Conservation (phyloP, 1,140 invertebrate genomes). For the Calliopsis andreniformis region DNA sequence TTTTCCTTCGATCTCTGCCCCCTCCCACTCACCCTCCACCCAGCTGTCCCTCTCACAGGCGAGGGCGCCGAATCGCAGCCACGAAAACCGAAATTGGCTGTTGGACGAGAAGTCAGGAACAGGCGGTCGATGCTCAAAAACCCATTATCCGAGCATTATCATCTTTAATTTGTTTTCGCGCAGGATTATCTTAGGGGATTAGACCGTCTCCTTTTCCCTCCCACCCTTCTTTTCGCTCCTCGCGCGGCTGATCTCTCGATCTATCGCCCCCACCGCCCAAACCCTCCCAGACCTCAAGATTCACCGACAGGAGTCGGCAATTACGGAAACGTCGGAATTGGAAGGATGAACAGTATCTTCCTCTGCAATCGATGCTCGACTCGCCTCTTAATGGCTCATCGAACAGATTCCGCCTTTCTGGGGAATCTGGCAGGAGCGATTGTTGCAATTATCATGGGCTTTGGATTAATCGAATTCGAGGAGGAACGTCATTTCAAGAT, state of each 20-base stretch:
- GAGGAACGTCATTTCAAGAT: background rate
- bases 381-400: constrained; percentile 54
- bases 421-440: background rate
- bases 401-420: constrained; percentile 27
- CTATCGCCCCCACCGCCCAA: background rate
- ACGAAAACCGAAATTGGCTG: constrained; percentile 68
- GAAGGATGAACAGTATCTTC: constrained; percentile 54
- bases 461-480: constrained; percentile 18
- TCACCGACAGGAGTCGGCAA: constrained; percentile 43
- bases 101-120: constrained; percentile 67
- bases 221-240: constrained; percentile 40
- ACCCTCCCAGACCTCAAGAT: constrained; percentile 10
- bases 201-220: constrained; percentile 41
- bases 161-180: constrained; percentile 70
- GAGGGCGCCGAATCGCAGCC: constrained; percentile 38
- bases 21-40: background rate
- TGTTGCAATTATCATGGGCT: constrained; percentile 42
- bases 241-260: constrained; percentile 52
- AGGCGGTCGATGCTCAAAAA: constrained; percentile 65
- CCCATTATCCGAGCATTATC: constrained; percentile 70
- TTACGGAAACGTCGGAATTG: constrained; percentile 60
- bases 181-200: constrained; percentile 59
- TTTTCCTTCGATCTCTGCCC: background rate
- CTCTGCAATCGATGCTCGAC: constrained; percentile 42
- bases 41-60: background rate